A percentile compares a stretch with the other conserved stretches of the same genome.
These are phyloP conservation scores for Hylaeus anthracinus DNA, from an alignment of 1,140 invertebrate genomes.

Conservation along the genomic window DNA sequence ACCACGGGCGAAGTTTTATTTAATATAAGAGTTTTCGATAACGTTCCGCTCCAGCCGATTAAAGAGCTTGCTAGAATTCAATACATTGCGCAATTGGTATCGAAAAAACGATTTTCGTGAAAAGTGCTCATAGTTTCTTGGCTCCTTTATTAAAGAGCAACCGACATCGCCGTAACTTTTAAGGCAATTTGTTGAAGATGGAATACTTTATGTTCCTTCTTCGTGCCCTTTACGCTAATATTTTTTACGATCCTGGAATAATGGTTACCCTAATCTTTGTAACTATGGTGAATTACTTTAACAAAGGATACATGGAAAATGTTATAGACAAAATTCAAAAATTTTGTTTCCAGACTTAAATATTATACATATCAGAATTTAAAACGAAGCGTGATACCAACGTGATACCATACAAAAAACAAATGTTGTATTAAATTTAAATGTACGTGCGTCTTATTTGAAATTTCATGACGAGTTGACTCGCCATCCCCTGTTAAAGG, in stretches of 20 bases:
- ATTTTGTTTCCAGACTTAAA: no score
- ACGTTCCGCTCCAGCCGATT: not conserved
- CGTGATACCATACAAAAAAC: no score
- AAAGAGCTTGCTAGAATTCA: not conserved
- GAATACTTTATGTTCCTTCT: not conserved
- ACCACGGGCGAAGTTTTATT: not conserved
- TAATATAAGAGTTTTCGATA: constrained; percentile 5
- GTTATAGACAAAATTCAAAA: no score
- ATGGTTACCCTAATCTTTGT: not conserved
- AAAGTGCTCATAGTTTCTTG: not conserved
- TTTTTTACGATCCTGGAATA: no score
- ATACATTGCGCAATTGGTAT: not conserved
- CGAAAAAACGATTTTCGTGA: not conserved
- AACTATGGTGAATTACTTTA: no score
- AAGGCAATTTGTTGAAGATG: not conserved
- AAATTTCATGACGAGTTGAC: no score
- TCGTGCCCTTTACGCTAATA: not conserved
- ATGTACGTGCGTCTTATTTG: no score
- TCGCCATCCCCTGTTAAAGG: no score
- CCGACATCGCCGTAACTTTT: not conserved
- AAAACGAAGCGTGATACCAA: no score
- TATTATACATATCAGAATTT: no score
- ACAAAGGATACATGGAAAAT: no score
- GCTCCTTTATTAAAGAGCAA: not conserved
- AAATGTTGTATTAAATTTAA: no score